Evolutionary conservation across 2,888 invertebrate species (phyloP).

Genomic region (Tetranychus piercei): DNA sequence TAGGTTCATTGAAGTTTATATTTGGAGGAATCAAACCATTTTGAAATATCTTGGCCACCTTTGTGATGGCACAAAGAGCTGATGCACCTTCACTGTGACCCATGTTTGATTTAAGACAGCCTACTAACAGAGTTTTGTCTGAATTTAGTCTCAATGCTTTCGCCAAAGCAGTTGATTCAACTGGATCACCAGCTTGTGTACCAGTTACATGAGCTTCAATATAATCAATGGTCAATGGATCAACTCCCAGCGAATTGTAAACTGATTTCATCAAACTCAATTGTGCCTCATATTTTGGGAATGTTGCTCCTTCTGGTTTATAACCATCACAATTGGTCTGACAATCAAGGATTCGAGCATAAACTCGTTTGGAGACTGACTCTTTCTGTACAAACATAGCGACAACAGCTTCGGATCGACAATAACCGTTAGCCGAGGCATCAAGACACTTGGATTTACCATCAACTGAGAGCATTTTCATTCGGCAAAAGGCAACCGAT

Average conservation of each 20-base stretch:
- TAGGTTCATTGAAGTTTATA: constrained; percentile 36
- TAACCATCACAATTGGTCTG: constrained; percentile 80
- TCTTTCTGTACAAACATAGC: constrained; percentile 53
- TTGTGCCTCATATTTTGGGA: constrained; percentile 60
- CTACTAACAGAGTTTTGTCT: constrained; percentile 45
- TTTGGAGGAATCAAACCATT: constrained; percentile 36
- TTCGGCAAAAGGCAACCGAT: constrained; percentile 36
- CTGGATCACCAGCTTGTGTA: constrained; percentile 12
- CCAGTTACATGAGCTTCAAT: constrained; percentile 56
- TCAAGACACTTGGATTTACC: constrained; percentile 34
- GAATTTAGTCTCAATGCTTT: not conserved
- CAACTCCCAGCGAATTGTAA: constrained; percentile 30
- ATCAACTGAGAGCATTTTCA: constrained; percentile 37
- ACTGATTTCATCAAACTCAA: constrained; percentile 34
- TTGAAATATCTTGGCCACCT: constrained; percentile 39
- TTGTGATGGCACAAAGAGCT: constrained; percentile 33
- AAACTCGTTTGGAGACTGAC: constrained; percentile 46
- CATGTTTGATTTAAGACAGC: constrained; percentile 40
- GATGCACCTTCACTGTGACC: constrained; percentile 40
- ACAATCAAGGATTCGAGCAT: constrained; percentile 67
- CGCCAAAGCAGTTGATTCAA: not conserved
- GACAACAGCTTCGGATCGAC: constrained; percentile 55
- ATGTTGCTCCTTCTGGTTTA: constrained; percentile 77
- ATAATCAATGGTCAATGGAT: constrained; percentile 35
- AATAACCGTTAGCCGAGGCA: constrained; percentile 51